Percentiles rank a stretch among this genome's conserved stretches.
Evolutionary conservation across 30 jellyfish, hydroid and myxozoan species (phyloP).

Genomic region (Aurelia sp.): DNA sequence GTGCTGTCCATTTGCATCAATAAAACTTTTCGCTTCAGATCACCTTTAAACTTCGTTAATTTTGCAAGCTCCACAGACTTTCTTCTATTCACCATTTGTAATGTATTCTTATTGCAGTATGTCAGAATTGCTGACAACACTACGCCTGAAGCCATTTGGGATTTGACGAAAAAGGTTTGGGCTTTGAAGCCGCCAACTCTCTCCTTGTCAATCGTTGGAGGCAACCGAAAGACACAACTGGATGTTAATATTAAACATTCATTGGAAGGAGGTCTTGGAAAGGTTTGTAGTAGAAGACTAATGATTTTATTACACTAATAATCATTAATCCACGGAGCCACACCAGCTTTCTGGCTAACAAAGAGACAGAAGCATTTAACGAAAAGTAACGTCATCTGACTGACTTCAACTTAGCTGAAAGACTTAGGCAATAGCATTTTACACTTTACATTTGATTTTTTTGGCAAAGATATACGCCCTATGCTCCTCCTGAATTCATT

Average conservation of each 20-base stretch:
- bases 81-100: not conserved
- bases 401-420: too few species aligned
- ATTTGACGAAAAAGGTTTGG: constrained; percentile 30
- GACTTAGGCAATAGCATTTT: too few species aligned
- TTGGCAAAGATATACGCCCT: too few species aligned
- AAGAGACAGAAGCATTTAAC: not conserved
- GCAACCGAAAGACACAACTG: not conserved
- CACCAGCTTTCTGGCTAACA: not conserved
- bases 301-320: not conserved
- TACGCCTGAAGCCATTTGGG: constrained; percentile 10
- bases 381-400: not conserved
- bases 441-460: too few species aligned
- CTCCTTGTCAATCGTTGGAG: constrained; percentile 42
- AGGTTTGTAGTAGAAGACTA: constrained; percentile 1
- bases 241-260: constrained; percentile 3
- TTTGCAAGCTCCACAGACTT: too few species aligned
- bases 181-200: constrained; percentile 32
- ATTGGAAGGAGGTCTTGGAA: constrained; percentile 38
- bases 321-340: not conserved
- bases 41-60: not conserved
- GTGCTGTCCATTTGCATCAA: too few species aligned
- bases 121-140: constrained; percentile 27
- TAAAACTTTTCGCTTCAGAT: too few species aligned
- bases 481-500: too few species aligned
- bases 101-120: constrained; percentile 7